phyloP scores from a whole-genome alignment of 1,140 invertebrate genomes.

The Neoseiulus cucumeris region DNA sequence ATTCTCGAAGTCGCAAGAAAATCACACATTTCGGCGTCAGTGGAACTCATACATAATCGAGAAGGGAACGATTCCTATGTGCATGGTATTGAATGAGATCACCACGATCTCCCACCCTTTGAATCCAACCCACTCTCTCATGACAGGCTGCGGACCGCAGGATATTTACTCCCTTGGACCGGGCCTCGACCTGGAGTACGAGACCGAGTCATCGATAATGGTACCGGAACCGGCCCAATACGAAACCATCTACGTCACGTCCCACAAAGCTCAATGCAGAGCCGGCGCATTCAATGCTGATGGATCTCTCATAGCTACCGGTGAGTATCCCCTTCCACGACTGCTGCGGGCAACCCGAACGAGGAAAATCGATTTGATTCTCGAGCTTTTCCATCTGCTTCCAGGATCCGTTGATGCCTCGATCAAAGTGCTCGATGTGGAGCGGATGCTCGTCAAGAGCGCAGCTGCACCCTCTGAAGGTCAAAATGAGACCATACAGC shows the following conservation, averaged over 20 bases:
- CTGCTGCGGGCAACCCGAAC: too few species aligned
- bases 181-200: conserved; percentile 72
- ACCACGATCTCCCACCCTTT: neutral
- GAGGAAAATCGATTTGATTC: too few species aligned
- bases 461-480: conserved; percentile 26
- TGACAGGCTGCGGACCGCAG: conserved; percentile 12
- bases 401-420: conserved; percentile 94
- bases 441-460: conserved; percentile 81
- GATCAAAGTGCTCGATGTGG: conserved; percentile 95
- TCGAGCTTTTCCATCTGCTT: conserved; percentile 45
- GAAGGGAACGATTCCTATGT: neutral
- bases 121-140: neutral
- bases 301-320: conserved; percentile 29
- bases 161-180: conserved; percentile 32
- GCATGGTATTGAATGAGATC: neutral
- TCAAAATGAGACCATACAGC: conserved; percentile 30
- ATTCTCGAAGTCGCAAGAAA: neutral
- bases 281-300: conserved; percentile 83
- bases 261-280: conserved; percentile 87
- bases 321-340: neutral
- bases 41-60: neutral
- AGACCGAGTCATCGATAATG: conserved; percentile 52
- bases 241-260: conserved; percentile 95
- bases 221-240: conserved; percentile 86
- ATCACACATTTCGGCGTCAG: neutral